These are phyloP conservation scores for Napeogenes inachia DNA, from an alignment of 2,888 invertebrate genomes.

Conservation along the genomic window DNA sequence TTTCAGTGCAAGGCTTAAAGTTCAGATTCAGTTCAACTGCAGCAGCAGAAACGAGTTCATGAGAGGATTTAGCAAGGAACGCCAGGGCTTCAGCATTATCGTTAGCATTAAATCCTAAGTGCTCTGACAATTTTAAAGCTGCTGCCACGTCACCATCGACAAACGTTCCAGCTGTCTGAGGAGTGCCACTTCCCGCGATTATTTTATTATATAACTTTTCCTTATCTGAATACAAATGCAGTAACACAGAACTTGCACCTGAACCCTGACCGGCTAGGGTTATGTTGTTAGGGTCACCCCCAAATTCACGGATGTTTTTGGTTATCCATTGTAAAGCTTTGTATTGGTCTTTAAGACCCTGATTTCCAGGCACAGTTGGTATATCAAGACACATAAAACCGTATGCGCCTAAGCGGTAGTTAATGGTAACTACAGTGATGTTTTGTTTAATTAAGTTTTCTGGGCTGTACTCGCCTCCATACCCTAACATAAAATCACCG, in stretches of 20 bases:
- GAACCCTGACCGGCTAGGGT: constrained; percentile 65
- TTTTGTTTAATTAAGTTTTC: constrained; percentile 54
- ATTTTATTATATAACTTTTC: constrained; percentile 62
- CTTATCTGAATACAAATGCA: constrained; percentile 60
- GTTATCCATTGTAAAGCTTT: constrained; percentile 62
- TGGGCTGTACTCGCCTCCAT: constrained; percentile 49
- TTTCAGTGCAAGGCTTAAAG: constrained; percentile 61
- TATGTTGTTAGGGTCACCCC: constrained; percentile 65
- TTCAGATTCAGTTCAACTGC: constrained; percentile 47
- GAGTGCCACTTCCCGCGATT: constrained; percentile 64
- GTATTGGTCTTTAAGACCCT: constrained; percentile 66
- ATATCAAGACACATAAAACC: constrained; percentile 66
- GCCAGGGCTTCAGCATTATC: constrained; percentile 53
- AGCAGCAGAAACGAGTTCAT: constrained; percentile 53
- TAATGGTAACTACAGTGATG: constrained; percentile 61
- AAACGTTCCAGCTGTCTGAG: constrained; percentile 58
- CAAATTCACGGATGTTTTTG: constrained; percentile 60
- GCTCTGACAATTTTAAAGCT: constrained; percentile 53
- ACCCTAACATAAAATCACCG: constrained; percentile 53
- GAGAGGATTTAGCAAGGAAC: constrained; percentile 48
- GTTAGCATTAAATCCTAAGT: constrained; percentile 55
- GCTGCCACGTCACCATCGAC: constrained; percentile 51
- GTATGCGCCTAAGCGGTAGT: constrained; percentile 67
- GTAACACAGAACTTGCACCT: constrained; percentile 56
- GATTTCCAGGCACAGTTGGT: constrained; percentile 61